These are phyloP conservation scores for Cotesia chilonis DNA, from an alignment of 1,140 invertebrate genomes.

Conservation along the genomic window DNA sequence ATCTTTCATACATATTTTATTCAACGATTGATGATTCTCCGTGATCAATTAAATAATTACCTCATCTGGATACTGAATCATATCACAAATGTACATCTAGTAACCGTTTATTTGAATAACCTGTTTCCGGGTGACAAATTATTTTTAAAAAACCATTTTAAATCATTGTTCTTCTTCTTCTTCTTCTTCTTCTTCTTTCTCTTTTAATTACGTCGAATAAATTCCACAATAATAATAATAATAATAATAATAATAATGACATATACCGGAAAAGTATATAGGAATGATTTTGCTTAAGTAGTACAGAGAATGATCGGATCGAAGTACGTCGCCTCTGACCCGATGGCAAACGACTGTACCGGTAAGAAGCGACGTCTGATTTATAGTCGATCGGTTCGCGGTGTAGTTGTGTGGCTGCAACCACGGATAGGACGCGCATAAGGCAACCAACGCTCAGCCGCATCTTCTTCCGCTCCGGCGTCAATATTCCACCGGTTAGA, in stretches of 20 bases:
- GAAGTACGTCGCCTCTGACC: constrained; percentile 54
- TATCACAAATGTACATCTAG: constrained; percentile 2
- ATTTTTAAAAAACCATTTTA: neutral
- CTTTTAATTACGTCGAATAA: too few species aligned
- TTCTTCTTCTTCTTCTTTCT: too few species aligned
- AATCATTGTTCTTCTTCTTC: too few species aligned
- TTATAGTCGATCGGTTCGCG: constrained; percentile 48
- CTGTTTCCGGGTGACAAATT: constrained; percentile 22
- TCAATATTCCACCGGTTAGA: constrained; percentile 37
- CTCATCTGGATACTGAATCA: constrained; percentile 17
- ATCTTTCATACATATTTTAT: neutral
- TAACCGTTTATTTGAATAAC: constrained; percentile 12
- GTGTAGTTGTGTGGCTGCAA: neutral
- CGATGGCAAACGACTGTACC: constrained; percentile 57
- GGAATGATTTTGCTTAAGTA: too few species aligned
- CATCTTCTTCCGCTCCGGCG: constrained; percentile 49
- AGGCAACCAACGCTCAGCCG: constrained; percentile 8
- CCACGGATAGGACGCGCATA: constrained; percentile 45
- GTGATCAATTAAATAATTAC: constrained; percentile 10
- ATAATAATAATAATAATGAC: neutral
- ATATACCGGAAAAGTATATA: too few species aligned
- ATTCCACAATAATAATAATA: neutral
- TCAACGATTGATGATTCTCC: constrained; percentile 16
- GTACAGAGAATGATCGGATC: constrained; percentile 11
- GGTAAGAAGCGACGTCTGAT: constrained; percentile 59